These are phyloP conservation scores for Bubo bubo DNA, from an alignment of 2,113 vertebrate genomes.

Conservation along the genomic window DNA sequence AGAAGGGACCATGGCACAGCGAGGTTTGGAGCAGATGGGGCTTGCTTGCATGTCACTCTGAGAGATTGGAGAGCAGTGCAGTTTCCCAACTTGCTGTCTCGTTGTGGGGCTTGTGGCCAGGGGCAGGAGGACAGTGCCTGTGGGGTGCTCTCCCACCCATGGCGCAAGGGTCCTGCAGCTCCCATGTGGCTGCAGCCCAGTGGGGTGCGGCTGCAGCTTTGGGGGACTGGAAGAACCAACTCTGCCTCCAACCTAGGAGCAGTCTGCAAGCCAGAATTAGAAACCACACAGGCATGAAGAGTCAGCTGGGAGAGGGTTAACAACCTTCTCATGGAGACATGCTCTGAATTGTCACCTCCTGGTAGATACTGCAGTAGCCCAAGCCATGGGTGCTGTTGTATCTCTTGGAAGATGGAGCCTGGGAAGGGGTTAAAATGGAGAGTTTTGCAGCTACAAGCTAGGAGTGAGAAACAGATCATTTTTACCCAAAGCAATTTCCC, in stretches of 20 bases:
- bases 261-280: background rate
- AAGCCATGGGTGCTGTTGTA: background rate
- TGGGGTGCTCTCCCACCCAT: background rate
- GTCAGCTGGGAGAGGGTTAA: background rate
- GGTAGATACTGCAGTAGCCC: background rate
- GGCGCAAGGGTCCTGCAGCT: background rate
- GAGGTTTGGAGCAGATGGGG: background rate
- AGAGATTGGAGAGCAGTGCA: background rate
- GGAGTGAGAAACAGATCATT: conserved; percentile 15
- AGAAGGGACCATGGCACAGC: background rate
- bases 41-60: rapidly evolving
- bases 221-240: background rate
- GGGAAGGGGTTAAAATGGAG: conserved; percentile 21
- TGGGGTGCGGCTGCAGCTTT: rapidly evolving
- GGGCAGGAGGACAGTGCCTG: rapidly evolving
- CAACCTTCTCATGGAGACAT: background rate
- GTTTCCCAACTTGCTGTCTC: background rate
- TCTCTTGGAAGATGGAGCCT: background rate
- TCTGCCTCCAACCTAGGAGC: background rate
- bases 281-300: background rate
- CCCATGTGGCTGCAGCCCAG: background rate
- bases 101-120: background rate
- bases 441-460: background rate
- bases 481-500: conserved; percentile 54
- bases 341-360: background rate